Conservation (phyloP, 2,888 invertebrate genomes). For the Microctonus aethiopoides region DNA sequence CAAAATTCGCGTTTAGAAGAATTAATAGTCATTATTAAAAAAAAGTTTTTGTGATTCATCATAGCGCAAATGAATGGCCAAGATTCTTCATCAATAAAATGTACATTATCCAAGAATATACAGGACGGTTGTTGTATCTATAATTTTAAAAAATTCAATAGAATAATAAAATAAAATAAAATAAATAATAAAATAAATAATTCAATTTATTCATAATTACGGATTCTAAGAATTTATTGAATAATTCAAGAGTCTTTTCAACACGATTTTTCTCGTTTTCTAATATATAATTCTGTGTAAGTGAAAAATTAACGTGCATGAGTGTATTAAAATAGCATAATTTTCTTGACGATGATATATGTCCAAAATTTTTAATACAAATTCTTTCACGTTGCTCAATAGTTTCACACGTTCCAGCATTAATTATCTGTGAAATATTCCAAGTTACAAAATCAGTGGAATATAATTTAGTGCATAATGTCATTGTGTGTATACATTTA, state of each 20-base stretch:
- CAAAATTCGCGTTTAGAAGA: constrained; percentile 53
- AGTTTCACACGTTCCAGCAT: constrained; percentile 43
- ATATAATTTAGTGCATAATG: not conserved
- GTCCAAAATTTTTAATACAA: constrained; percentile 61
- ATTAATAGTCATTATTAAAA: constrained; percentile 61
- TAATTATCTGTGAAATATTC: constrained; percentile 40
- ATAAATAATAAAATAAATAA: not conserved
- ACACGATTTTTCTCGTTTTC: constrained; percentile 64
- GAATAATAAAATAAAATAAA: not conserved
- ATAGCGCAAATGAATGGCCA: constrained; percentile 49
- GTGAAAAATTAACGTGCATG: constrained; percentile 70
- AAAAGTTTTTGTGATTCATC: constrained; percentile 46
- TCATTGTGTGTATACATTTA: constrained; percentile 43
- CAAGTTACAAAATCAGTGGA: not conserved
- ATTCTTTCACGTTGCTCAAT: constrained; percentile 63
- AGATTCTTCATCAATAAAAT: constrained; percentile 67
- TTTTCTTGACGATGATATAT: constrained; percentile 60
- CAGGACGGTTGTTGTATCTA: constrained; percentile 46
- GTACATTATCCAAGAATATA: constrained; percentile 69
- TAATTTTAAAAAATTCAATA: not conserved
- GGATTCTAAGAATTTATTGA: constrained; percentile 64
- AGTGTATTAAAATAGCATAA: constrained; percentile 71
- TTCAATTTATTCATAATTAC: constrained; percentile 43
- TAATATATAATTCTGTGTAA: constrained; percentile 65
- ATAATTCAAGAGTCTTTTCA: constrained; percentile 66